Conservation (phyloP, 1,140 invertebrate species). For the Trachymyrmex cornetzi region DNA sequence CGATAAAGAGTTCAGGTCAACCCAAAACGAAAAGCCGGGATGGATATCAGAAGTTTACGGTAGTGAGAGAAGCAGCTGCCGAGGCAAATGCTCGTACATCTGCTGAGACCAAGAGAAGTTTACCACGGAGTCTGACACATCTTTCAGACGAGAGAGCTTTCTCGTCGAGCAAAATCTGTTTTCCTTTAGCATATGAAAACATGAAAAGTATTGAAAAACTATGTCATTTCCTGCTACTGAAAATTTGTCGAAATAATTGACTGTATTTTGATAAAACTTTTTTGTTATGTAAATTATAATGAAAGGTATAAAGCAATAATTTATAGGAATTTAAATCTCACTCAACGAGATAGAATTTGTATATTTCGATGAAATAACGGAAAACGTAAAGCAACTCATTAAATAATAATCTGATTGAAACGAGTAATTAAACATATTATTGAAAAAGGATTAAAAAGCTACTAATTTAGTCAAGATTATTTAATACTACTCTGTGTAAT, state of each 20-base stretch:
- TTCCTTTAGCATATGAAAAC: background rate
- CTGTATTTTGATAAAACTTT: background rate
- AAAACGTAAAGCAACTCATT: background rate
- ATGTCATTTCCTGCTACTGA: background rate
- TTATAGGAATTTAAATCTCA: conserved; percentile 45
- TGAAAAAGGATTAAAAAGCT: background rate
- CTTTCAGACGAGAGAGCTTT: conserved; percentile 12
- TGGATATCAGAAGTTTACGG: conserved; percentile 64
- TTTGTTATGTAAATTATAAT: background rate
- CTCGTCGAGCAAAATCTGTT: background rate
- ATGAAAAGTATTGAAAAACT: conserved; percentile 15
- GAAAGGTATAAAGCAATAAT: background rate
- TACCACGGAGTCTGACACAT: conserved; percentile 4
- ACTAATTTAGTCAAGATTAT: conserved; percentile 2
- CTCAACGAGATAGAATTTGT: background rate
- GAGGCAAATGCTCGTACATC: conserved; percentile 84
- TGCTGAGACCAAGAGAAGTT: conserved; percentile 79
- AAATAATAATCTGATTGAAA: background rate
- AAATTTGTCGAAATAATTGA: background rate
- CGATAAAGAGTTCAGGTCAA: conserved; percentile 29
- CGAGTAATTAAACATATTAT: conserved; percentile 8
- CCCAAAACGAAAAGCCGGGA: conserved; percentile 45
- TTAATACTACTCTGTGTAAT: background rate
- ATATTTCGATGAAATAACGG: background rate
- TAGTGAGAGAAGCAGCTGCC: conserved; percentile 82